A percentile compares a stretch with the other conserved stretches of the same genome.
Evolutionary conservation across 1,140 invertebrate genomes (phyloP).

Genomic region (Sitophilus oryzae): DNA sequence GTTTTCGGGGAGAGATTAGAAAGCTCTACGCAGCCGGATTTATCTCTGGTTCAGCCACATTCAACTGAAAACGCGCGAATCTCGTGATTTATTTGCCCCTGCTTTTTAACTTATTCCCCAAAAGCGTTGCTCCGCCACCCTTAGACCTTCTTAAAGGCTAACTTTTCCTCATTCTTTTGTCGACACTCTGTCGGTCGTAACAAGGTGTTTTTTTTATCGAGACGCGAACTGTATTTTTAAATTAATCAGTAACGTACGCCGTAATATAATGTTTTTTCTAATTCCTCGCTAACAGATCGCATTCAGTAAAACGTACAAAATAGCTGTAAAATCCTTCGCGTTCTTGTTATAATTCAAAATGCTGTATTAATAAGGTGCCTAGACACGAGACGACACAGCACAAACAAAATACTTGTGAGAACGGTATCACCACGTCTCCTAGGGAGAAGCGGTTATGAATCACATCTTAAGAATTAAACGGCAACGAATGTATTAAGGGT

Average conservation of each 20-base stretch:
- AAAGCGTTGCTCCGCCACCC: not conserved
- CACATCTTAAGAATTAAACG: constrained; percentile 42
- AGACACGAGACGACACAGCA: not conserved
- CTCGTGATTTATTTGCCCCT: not conserved
- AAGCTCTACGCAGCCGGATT: not conserved
- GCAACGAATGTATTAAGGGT: constrained; percentile 44
- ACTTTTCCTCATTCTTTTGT: too few species aligned
- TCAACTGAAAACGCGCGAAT: not conserved
- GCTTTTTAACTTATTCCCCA: not conserved
- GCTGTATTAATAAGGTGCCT: not conserved
- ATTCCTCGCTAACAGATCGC: too few species aligned
- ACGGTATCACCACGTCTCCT: not conserved
- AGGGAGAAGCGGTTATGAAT: constrained; percentile 16
- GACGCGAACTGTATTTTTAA: too few species aligned
- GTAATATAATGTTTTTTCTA: too few species aligned
- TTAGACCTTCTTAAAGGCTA: not conserved
- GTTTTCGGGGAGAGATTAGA: not conserved
- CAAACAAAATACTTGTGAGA: not conserved
- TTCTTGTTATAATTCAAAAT: not conserved
- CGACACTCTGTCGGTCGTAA: too few species aligned
- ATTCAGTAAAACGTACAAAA: not conserved
- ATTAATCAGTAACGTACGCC: too few species aligned
- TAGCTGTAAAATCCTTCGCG: not conserved
- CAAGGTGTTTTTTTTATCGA: too few species aligned
- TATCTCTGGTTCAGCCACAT: not conserved